Evolutionary conservation across 2,113 vertebrate species (phyloP).

Genomic region (Cygnus atratus): DNA sequence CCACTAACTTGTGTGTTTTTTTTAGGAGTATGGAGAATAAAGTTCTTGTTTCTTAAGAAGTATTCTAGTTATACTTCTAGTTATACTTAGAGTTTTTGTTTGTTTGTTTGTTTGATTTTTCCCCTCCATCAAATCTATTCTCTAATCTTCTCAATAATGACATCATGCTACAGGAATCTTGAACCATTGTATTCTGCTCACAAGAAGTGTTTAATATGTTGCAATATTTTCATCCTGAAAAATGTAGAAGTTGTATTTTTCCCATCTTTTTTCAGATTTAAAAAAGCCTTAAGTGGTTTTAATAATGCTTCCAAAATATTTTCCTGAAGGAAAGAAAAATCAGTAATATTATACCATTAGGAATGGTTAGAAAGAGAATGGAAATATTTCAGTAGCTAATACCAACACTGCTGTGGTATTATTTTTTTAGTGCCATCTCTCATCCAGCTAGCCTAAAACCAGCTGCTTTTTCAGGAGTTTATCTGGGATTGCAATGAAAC

Average conservation of each 20-base stretch:
- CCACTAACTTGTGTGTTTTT: not conserved
- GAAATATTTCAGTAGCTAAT: not conserved
- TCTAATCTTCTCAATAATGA: not conserved
- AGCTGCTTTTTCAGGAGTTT: not conserved
- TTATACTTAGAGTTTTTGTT: not conserved
- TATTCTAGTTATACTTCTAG: not conserved
- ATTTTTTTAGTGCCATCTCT: not conserved
- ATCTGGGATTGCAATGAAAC: not conserved
- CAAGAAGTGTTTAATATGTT: not conserved
- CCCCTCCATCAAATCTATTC: not conserved
- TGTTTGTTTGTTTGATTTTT: not conserved
- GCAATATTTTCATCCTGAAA: not conserved
- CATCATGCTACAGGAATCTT: not conserved
- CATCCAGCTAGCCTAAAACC: not conserved
- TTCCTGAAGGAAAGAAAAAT: not conserved
- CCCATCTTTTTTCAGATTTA: not conserved
- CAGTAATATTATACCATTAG: not conserved
- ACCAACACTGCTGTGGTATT: not conserved
- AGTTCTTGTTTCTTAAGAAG: not conserved
- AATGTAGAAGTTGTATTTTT: not conserved
- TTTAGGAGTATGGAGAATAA: not conserved
- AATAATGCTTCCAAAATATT: not conserved
- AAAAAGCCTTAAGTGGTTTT: not conserved
- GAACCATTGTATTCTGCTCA: not conserved
- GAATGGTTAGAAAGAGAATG: not conserved